Base-by-base conservation (phyloP, 2,797 vertebrate genomes). In the Psittacula echo region DNA sequence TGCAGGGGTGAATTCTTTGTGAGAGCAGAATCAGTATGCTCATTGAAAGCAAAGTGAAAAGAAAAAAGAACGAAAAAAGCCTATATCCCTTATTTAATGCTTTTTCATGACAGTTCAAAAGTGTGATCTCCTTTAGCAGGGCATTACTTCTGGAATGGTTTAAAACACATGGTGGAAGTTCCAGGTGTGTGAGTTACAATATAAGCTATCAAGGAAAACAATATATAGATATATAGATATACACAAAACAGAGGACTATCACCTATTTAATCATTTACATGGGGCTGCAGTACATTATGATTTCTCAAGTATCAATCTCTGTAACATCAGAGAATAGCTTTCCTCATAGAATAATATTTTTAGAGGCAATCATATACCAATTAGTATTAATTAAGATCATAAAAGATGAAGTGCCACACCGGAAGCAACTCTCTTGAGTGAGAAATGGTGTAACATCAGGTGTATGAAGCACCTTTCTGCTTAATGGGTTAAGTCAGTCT, bases 371-470 rank as follows among this genome's bases (percentile, higher is more conserved):
- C 58, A 37, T 68, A 77, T 42, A 62, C 48, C 42, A 93, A 80
- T 90, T 78, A 88, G 42, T 91, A 86, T 81, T 94, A 87, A 95
- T 91, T 82, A 95, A 70, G 50, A 75, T 82, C 54, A 73, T 90
- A 70, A 89, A 84, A 94, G 50, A 82, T 67, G 39, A 86, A 84
- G 51, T 66, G 50, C 34, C 7, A 1, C 53, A 68, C 12, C n/a
- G 14, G 42, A 89, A 94, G 62, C 37, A 83, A n/a, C 27, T 87
- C 70, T 78, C 68, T 37, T n/a, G 73, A 44, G 45, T 65, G 32
- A 68, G 50, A 94, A 93, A 74, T 32, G 18, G 11, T 64, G 32
- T 67, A 44, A 65, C 44, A 62, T 30, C 20, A 58, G n/a, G 41
- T 67, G 67, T 66, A 32, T 56, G 88, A 87, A 86, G 62, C 54